A percentile compares a stretch with the other conserved stretches of the same genome.
These are phyloP conservation scores for Myiotriccus ornatus DNA, from an alignment of 2,797 vertebrate species.

Conservation along the genomic window DNA sequence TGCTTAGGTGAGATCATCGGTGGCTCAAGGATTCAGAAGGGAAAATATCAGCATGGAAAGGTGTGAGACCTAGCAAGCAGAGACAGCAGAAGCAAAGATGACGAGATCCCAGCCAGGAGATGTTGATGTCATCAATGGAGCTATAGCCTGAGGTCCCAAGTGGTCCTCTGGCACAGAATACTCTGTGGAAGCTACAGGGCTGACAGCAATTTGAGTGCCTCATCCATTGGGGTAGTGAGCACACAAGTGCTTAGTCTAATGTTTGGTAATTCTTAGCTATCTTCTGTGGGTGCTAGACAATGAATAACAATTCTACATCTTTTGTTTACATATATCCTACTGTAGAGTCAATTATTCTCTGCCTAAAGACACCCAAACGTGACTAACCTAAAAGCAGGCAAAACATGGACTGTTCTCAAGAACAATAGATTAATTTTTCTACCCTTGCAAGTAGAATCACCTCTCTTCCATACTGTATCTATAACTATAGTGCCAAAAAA, in stretches of 20 bases:
- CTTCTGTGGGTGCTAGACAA: not conserved
- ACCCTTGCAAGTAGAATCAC: not conserved
- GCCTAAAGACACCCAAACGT: not conserved
- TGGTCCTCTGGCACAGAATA: not conserved
- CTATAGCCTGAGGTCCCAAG: rapidly evolving
- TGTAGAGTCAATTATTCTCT: not conserved
- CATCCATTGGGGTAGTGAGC: not conserved
- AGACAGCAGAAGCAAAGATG: not conserved
- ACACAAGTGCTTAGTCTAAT: not conserved
- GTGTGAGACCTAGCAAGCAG: not conserved
- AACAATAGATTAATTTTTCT: not conserved
- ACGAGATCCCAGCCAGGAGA: not conserved
- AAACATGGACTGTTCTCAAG: not conserved
- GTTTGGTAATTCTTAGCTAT: not conserved
- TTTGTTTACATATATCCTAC: not conserved
- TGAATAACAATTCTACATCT: not conserved
- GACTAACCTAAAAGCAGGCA: not conserved
- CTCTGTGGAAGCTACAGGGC: not conserved
- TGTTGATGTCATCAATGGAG: not conserved
- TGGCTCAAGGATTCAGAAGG: not conserved
- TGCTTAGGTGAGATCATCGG: not conserved
- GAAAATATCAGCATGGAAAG: not conserved
- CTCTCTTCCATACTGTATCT: not conserved
- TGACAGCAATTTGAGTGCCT: not conserved
- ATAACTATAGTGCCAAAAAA: not conserved